These are phyloP conservation scores for Drosophila trapezifrons DNA, from an alignment of 1,140 invertebrate genomes.

Conservation along the genomic window DNA sequence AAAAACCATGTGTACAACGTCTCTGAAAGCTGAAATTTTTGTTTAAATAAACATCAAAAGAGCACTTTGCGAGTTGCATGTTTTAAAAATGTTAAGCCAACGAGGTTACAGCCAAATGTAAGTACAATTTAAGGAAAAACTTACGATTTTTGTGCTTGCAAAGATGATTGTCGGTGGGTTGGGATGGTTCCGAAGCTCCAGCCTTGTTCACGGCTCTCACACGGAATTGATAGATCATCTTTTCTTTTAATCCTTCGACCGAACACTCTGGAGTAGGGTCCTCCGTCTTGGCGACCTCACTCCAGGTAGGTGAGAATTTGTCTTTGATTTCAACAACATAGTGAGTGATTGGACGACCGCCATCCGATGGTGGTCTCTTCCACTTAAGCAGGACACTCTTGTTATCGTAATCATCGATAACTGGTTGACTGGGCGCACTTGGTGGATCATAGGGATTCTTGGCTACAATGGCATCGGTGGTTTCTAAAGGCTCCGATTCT, in stretches of 20 bases:
- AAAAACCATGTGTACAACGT: neutral
- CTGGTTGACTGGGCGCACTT: constrained; percentile 94
- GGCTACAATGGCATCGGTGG: constrained; percentile 93
- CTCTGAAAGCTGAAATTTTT: neutral
- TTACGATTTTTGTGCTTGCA: constrained; percentile 97
- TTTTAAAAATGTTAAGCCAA: constrained; percentile 68
- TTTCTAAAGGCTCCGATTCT: constrained; percentile 97
- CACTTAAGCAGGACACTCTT: constrained; percentile 95
- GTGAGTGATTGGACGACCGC: constrained; percentile 96
- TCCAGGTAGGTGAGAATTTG: constrained; percentile 95
- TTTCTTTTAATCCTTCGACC: constrained; percentile 95
- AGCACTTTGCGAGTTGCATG: constrained; percentile 5
- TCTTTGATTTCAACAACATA: constrained; percentile 98
- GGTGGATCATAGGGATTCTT: constrained; percentile 99
- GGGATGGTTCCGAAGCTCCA: constrained; percentile 93
- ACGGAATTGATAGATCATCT: constrained; percentile 96
- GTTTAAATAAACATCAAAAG: neutral
- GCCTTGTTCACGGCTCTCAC: constrained; percentile 97
- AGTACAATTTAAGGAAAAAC: constrained; percentile 80
- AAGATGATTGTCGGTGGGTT: constrained; percentile 95
- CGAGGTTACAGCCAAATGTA: neutral
- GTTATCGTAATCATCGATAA: constrained; percentile 97
- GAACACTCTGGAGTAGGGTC: constrained; percentile 91
- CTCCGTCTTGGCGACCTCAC: constrained; percentile 92
- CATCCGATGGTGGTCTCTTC: constrained; percentile 94